These are phyloP conservation scores for Raja brachyura DNA, from an alignment of 2,113 vertebrate genomes.

Conservation along the genomic window DNA sequence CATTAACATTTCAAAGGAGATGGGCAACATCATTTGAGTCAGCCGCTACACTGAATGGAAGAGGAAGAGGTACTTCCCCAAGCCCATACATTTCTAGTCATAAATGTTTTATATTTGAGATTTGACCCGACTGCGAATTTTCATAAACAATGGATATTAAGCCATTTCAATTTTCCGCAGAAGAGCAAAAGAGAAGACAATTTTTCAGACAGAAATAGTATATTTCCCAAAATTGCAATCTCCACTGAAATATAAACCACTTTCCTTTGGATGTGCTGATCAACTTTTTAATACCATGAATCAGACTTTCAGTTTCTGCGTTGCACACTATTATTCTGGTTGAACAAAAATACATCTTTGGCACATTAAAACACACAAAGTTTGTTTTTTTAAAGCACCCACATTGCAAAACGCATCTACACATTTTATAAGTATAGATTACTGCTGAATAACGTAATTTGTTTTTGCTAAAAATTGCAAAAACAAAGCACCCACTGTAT, in stretches of 20 bases:
- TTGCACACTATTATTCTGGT: neutral
- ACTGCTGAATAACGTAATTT: neutral
- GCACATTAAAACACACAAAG: slow-evolving; percentile 15
- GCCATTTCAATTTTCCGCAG: neutral
- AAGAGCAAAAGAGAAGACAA: neutral
- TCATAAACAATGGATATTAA: neutral
- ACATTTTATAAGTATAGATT: neutral
- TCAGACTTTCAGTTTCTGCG: slow-evolving; percentile 9
- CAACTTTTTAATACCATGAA: neutral
- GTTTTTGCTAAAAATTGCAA: neutral
- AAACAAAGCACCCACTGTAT: neutral
- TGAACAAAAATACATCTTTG: slow-evolving; percentile 18
- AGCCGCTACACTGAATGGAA: neutral
- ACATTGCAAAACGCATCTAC: neutral
- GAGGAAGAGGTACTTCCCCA: neutral
- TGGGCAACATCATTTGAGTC: neutral
- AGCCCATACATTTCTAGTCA: neutral
- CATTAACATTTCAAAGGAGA: neutral
- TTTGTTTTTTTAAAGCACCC: neutral
- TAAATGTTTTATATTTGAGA: neutral
- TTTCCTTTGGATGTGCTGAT: neutral
- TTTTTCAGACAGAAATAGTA: neutral
- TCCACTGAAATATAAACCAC: neutral
- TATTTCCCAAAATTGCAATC: neutral
- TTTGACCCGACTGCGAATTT: neutral